Evolutionary conservation across 2,888 invertebrate genomes (phyloP), one percentile per base, ranked within the genome.

Genomic region (Stenodema calcarata): DNA sequence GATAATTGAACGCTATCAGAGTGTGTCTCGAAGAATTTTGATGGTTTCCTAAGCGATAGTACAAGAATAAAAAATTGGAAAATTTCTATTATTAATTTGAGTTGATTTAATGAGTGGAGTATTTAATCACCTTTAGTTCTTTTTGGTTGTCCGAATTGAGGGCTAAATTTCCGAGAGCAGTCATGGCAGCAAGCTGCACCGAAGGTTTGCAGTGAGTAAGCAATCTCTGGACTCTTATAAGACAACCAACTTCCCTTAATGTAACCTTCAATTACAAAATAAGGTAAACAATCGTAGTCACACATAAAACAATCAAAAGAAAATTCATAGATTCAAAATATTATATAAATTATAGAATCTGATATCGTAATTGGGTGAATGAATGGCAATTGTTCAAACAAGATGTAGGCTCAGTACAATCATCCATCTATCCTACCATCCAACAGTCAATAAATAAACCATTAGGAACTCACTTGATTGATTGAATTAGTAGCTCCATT

Each of bases 151-250:
- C 91, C 88, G 91, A 91, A 89, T 92, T 93, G 27, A 92, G 90
- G 27, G 93, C 91, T 88, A 93, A 90, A 90, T 93, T 93, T 87
- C 92, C 92, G 70, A 93, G 90, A 35, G 92, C 92, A 87, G 92
- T 91, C 23, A 92, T 91, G 7, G 92, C 91, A 16, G 92, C 91
- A 47, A 92, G 90, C 87, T 91, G 90, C 44, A 92, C 90, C 50
- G 91, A 87, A 75, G 90, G 90, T 88, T 91, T 91, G 16, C 91
- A 90, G 88, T 91, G 90, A 78, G 90, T 90, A 41, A 93, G 90
- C 69, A 93, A 90, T 87, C 91, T 91, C 86, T 91, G 91, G 75
- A 93, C 90, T 88, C 91, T 90, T 50, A 90, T 90, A 50, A 93
- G 90, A 89, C 92, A 92, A 70, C 92, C 93, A 88, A 92, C 92